These are phyloP conservation scores for Pediacus dermestoides DNA, from an alignment of 2,888 invertebrate species.

Conservation along the genomic window DNA sequence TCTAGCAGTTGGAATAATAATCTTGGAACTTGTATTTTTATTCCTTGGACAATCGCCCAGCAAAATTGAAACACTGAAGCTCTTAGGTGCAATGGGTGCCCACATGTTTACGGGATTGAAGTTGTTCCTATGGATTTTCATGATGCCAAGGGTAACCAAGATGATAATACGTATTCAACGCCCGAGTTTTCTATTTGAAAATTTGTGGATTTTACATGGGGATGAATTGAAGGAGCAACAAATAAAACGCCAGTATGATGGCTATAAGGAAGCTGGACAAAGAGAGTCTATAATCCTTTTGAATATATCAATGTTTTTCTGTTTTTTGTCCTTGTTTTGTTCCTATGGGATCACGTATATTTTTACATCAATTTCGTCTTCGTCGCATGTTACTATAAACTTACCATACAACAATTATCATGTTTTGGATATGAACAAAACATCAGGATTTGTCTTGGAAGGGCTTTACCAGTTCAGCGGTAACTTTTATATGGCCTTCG, in stretches of 20 bases:
- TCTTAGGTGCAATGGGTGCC: not conserved
- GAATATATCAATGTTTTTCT: not conserved
- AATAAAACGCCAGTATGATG: too few relatives aligned
- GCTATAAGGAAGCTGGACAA: too few relatives aligned
- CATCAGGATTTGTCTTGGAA: not conserved
- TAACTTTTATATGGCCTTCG: not conserved
- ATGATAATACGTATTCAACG: not conserved
- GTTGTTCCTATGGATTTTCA: not conserved
- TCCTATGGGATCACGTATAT: not conserved
- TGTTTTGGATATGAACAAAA: slow-evolving; percentile 1
- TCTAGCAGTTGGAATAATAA: not conserved
- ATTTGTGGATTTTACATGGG: too few relatives aligned
- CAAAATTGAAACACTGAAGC: not conserved
- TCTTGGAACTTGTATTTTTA: not conserved
- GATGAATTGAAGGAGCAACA: too few relatives aligned
- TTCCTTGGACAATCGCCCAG: not conserved
- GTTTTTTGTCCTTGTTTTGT: not conserved
- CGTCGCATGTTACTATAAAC: too few relatives aligned
- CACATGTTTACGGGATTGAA: slow-evolving; percentile 1
- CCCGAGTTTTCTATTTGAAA: slow-evolving; percentile 1
- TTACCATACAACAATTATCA: not conserved
- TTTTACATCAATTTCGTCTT: not conserved
- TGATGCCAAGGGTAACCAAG: not conserved
- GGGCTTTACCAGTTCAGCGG: not conserved
- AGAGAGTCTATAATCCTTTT: not conserved